phyloP scores from a whole-genome alignment of 2,113 vertebrate species.

The Corythornis vintsioides region DNA sequence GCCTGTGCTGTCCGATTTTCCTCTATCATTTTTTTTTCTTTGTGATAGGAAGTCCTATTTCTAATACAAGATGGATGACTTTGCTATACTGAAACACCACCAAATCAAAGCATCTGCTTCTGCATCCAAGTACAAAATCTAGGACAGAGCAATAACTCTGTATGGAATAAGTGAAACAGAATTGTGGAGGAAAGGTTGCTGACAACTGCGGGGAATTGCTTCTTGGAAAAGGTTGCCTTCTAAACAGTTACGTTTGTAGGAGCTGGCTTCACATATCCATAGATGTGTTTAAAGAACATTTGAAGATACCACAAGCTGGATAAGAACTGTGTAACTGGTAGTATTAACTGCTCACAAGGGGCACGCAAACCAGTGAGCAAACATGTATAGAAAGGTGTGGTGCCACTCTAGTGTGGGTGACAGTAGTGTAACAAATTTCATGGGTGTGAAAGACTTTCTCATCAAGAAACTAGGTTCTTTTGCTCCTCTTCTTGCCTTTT shows the following conservation, averaged over 20 bases:
- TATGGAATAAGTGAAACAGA: conserved; percentile 4
- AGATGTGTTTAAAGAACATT: not conserved
- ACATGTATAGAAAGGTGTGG: not conserved
- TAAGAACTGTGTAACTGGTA: not conserved
- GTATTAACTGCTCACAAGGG: not conserved
- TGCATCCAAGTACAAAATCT: not conserved
- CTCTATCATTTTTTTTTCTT: not conserved
- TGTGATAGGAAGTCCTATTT: conserved; percentile 15
- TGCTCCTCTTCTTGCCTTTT: not conserved
- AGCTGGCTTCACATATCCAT: rapidly evolving
- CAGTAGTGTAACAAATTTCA: not conserved
- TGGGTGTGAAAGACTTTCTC: not conserved
- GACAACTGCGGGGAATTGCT: not conserved
- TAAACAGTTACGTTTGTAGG: not conserved
- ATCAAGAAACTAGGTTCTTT: not conserved
- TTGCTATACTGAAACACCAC: not conserved
- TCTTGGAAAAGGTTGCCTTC: not conserved
- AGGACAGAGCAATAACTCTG: not conserved
- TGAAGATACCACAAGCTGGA: not conserved
- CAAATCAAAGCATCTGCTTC: conserved; percentile 28
- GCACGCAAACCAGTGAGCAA: not conserved
- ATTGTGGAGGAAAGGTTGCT: conserved; percentile 23
- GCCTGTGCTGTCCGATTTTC: not conserved
- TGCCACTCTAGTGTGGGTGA: not conserved
- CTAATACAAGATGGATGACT: conserved; percentile 12